These are phyloP conservation scores for Myrmophylax atrothorax DNA, from an alignment of 2,113 vertebrate genomes.

Conservation along the genomic window DNA sequence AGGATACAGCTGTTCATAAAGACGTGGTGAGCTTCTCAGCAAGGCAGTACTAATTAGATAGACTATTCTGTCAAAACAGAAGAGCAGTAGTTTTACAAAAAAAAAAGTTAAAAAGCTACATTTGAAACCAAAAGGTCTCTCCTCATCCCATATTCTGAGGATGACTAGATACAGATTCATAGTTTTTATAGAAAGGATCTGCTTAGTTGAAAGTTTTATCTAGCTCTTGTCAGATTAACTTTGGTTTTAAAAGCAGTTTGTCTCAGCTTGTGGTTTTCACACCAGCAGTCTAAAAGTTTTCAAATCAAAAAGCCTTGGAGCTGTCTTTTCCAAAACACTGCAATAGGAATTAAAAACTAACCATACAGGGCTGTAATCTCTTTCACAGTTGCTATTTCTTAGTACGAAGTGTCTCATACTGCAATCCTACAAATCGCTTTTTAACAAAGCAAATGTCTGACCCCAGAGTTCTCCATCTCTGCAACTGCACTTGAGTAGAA, in stretches of 20 bases:
- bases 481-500: background rate
- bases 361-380: background rate
- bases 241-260: background rate
- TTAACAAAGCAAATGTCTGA: slow-evolving; percentile 3
- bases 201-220: background rate
- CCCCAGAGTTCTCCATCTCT: background rate
- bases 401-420: background rate
- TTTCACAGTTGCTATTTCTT: background rate
- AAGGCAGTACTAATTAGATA: background rate
- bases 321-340: background rate
- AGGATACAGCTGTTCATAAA: background rate
- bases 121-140: background rate
- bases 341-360: background rate
- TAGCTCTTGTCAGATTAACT: background rate
- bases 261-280: background rate
- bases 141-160: background rate
- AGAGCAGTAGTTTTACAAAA: background rate
- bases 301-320: background rate
- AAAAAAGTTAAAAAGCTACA: background rate
- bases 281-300: background rate
- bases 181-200: background rate
- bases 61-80: background rate
- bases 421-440: background rate
- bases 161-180: background rate
- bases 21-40: background rate